Base-by-base conservation (phyloP, 2,797 vertebrate species). In the Chelmon rostratus region DNA sequence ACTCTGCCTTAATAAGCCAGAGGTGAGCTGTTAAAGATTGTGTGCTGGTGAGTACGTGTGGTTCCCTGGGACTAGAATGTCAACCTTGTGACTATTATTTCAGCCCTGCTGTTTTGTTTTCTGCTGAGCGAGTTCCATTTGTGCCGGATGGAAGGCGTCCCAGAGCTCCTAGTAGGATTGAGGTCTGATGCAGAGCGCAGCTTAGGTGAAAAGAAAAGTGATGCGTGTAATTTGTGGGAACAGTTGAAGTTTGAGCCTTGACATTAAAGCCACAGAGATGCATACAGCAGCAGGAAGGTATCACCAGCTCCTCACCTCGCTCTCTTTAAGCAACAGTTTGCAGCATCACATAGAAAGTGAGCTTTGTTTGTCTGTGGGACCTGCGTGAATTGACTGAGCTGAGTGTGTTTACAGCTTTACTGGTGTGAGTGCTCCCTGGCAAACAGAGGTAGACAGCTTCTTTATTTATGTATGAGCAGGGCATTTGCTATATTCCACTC, bases 381-480 rank as follows among this genome's bases (percentile, higher is more conserved):
- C 77, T 7, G 12, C 40, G 23, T 35, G 57, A 58, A 23, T 56
- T 19, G 23, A 19, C 50, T 23, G 70, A 68, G 56, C 19, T 23
- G 54, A 73, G 68, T 46, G 42, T 70, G 42, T 81, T 69, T 70
- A 58, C 52, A 52, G 57, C 68, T 61, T 56, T 18, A 31, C 46
- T 50, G 76, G 21, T 52, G 1, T 31, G 47, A 76, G 47, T 38
- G 76, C 70, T 73, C 56, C 40, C 56, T 15, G 42, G 67, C 79
- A 70, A 80, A 78, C 79, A 56, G 54, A 77, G 63, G 53, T 31
- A 42, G 19, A 76, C 64, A 66, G 64, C 44, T 8, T 42, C 79
- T 74, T 84, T 59, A 77, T 77, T 85, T 85, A 83, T 68, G 70
- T 2, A 87, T 81, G 84, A 72, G 44, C 44, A 42, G 38, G 64